Evolutionary conservation across 2,888 invertebrate genomes (phyloP), one percentile per base, ranked within the genome.

Genomic region (Neoaliturus tenellus): DNA sequence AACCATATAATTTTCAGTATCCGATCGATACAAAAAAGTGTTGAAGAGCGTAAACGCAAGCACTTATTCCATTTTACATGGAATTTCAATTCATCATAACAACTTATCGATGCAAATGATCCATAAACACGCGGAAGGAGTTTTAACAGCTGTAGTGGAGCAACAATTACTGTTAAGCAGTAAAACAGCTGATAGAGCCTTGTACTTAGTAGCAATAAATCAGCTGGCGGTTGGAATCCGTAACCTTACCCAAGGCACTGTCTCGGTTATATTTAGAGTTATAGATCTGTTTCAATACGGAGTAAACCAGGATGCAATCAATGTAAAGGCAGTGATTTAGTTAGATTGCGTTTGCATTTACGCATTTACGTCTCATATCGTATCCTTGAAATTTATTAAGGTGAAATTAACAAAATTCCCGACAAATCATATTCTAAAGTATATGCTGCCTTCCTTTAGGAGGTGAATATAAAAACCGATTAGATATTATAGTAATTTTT

Each of bases 161-260:
- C 14, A 62, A 62, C 62, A 62, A 62, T 62, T 62, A 62, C 62
- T 62, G 62, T 62, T 62, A 31, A 31, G 62, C 14, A 62, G 62
- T 62, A 62, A 62, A 62, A 62, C 58, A 28, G 28, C 62, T 28
- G 62, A 62, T 62, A 12, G 3, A 62, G n/a, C 62, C 62, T 62
- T 62, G 62, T 62, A 62, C 62, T 62, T 62, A 62, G 62, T 3
- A 62, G 62, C 62, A 62, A 28, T 62, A 62, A 62, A 62, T 62
- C 62, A 62, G 62, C 62, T 12, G 17, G 8, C 62, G 12, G 62
- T 17, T 62, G 28, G 28, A 62, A 28, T 62, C 28, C 62, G 20
- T n/a, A 62, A 62, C 62, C 62, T 55, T 62, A 62, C 28, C 28
- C 17, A 2, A 12, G 58, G 25, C 25, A 25, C 8, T 25, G 20